Evolutionary conservation across 2,113 vertebrate genomes (phyloP).

Genomic region (Mobula birostris): DNA sequence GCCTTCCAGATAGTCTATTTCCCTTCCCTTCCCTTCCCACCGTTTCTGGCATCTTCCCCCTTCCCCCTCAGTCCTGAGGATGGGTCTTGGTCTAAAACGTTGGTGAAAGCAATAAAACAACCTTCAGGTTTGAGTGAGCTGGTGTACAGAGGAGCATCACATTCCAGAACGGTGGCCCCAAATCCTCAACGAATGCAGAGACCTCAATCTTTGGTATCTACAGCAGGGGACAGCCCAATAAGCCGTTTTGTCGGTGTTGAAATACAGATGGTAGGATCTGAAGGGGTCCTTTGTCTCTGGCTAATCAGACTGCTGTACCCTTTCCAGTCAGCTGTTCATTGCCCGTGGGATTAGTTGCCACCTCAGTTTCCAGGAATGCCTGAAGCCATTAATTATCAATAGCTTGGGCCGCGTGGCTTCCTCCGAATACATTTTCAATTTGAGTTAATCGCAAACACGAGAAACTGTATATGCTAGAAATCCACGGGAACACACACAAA

Average conservation of each 20-base stretch:
- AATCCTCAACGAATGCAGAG: neutral
- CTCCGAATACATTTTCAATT: neutral
- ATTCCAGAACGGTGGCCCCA: neutral
- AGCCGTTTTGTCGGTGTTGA: neutral
- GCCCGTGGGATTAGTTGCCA: neutral
- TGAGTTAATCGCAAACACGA: too few species aligned
- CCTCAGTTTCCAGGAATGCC: neutral
- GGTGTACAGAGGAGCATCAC: neutral
- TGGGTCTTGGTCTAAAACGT: neutral
- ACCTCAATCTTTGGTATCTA: neutral
- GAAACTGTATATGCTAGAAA: too few species aligned
- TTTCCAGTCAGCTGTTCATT: neutral
- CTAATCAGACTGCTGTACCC: neutral
- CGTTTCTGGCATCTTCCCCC: too few species aligned
- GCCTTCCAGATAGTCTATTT: too few species aligned
- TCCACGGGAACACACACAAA: too few species aligned
- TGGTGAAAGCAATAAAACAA: neutral
- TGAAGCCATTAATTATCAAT: neutral
- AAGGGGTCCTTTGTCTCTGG: neutral
- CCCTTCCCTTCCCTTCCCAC: too few species aligned
- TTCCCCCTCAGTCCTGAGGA: too few species aligned
- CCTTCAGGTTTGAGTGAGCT: neutral
- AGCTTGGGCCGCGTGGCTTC: neutral
- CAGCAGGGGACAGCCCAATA: neutral
- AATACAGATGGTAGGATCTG: neutral